Evolutionary conservation across 2,797 vertebrate genomes (phyloP).

Genomic region (Petrocephalus sullivani): DNA sequence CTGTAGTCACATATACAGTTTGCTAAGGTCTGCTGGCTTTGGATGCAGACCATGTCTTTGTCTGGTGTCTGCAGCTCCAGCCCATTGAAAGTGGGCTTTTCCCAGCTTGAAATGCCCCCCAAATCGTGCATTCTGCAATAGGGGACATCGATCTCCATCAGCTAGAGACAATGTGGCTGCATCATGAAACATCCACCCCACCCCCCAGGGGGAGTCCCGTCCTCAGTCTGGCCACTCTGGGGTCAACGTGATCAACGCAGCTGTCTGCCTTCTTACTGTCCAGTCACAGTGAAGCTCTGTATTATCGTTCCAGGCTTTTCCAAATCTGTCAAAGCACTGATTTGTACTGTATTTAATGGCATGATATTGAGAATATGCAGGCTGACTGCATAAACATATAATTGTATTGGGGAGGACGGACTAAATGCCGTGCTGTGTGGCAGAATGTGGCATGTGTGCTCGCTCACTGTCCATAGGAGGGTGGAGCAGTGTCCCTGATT

Average conservation of each 20-base stretch:
- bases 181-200: not conserved
- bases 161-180: constrained; percentile 1
- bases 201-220: not conserved
- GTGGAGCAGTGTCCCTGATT: no score
- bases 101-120: not conserved
- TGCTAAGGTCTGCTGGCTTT: not conserved
- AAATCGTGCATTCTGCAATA: not conserved
- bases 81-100: not conserved
- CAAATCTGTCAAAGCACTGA: not conserved
- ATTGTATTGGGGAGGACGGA: not conserved
- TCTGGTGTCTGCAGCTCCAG: not conserved
- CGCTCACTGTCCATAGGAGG: not conserved
- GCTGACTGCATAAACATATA: not conserved
- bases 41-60: not conserved
- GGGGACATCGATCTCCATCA: constrained; percentile 1
- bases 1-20: not conserved
- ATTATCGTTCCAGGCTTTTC: not conserved
- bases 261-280: not conserved
- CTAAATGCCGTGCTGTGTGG: not conserved
- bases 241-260: not conserved
- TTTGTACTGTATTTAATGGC: not conserved
- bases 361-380: not conserved
- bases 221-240: not conserved
- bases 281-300: not conserved
- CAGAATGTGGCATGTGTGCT: not conserved